Evolutionary conservation across 2,113 vertebrate genomes (phyloP), one percentile per base, ranked within the genome.

Genomic region (Varanus salvator): DNA sequence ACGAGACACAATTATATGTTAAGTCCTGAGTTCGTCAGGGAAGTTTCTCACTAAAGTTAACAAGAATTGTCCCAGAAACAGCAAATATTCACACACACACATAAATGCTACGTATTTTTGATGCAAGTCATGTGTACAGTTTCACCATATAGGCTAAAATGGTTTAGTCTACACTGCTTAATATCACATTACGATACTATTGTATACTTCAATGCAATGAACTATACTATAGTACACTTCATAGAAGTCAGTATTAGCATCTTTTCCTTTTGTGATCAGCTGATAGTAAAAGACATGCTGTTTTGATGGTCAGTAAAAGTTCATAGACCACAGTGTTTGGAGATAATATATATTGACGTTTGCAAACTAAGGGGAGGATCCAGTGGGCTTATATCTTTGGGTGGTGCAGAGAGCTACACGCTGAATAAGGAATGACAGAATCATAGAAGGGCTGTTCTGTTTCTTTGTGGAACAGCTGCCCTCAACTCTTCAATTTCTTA

Each of bases 1-100:
- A 88, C 14, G 84, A 90, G 72, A 52, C 15, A 2, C 1, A 83
- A 85, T 92, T 50, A 38, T 0, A 0, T 91, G 91, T 74, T 85
- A 90, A 80, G 91, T 31, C 69, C 71, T 57, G 60, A 78, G 2
- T 3, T 90, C 77, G 44, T 91, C 76, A 38, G 38, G 25, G 27
- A 91, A 68, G 88, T 54, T 25, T 52, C 83, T 92, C 19, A n/a
- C 23, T 0, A 0, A 76, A 52, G 6, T 66, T 85, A 57, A 78
- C 29, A 27, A 9, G 17, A 3, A 75, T 38, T 78, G 87, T 12
- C 89, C 83, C 27, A 86, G 34, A 34, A 27, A 84, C 12, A 84
- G 27, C 7, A 76, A 84, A 85, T 4, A 64, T 64, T 60, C 19
- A 76, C 31, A 52, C 52, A 60, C 52, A 57, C 80, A 34, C 27